Evolutionary conservation across 2,888 invertebrate species (phyloP).

Genomic region (Chrysina gloriosa): DNA sequence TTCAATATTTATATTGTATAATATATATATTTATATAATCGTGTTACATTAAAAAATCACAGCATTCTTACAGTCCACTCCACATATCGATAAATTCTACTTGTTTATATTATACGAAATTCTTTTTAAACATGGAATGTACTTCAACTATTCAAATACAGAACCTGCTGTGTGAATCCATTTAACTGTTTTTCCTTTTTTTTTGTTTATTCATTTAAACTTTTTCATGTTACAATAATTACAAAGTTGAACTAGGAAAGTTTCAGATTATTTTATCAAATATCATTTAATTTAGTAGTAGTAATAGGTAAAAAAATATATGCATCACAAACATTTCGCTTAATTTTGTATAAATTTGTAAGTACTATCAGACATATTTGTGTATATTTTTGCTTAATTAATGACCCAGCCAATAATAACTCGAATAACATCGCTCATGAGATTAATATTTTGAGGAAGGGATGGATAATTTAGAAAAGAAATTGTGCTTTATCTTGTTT

Average conservation of each 20-base stretch:
- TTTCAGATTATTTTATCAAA: conserved; percentile 44
- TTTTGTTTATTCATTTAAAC: conserved; percentile 16
- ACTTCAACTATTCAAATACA: conserved; percentile 46
- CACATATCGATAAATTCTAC: conserved; percentile 51
- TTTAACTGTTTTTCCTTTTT: conserved; percentile 26
- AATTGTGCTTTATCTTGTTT: too few relatives aligned
- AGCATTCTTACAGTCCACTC: conserved; percentile 60
- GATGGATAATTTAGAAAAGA: not conserved
- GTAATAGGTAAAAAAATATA: conserved; percentile 41
- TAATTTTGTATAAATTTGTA: conserved; percentile 32
- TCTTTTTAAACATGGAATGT: conserved; percentile 46
- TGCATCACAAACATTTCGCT: conserved; percentile 33
- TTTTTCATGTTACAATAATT: conserved; percentile 19
- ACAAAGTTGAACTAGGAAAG: conserved; percentile 39
- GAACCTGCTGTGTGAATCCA: conserved; percentile 49
- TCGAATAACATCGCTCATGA: conserved; percentile 11
- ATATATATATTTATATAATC: conserved; percentile 44
- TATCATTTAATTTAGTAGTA: conserved; percentile 35
- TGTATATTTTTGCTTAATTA: conserved; percentile 30
- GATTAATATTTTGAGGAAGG: conserved; percentile 3
- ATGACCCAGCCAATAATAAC: conserved; percentile 31
- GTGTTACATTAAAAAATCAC: conserved; percentile 56
- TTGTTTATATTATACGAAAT: conserved; percentile 33
- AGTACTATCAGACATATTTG: conserved; percentile 30
- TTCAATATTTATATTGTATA: conserved; percentile 38